Evolutionary conservation across 2,797 vertebrate genomes (phyloP), one percentile per base, ranked within the genome.

Genomic region (Falco biarmicus): DNA sequence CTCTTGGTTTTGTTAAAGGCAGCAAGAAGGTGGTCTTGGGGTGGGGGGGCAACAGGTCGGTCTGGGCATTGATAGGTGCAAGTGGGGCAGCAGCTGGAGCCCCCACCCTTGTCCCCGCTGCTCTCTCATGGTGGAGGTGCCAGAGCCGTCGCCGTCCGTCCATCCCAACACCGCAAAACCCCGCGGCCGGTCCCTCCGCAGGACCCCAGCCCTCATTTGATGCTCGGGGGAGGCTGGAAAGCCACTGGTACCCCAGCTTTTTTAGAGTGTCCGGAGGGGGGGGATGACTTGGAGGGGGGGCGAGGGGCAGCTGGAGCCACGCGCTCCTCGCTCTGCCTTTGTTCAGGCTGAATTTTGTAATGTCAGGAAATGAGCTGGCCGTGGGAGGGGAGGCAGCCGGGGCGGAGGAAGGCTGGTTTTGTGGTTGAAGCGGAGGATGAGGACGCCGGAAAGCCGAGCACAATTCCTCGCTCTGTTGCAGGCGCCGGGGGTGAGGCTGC

Each of bases 351-450:
- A 39, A 22, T 95, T 94, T 87, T 90, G 89, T 93, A 86, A 94
- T 28, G 70, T 56, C 95, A 95, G 96, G 96, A 95, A 96, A 78
- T 95, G 96, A 96, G 95, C 77, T 95, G 96, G 94, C 94, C 10
- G 79, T 76, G 95, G 95, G 92, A 88, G 92, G 96, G 82, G 85
- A 85, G 87, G 84, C 60, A 60, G 94, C 69, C 26, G 28, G 93
- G 54, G 75, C 39, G 51, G 91, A 88, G 94, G 92, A 90, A 95
- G 94, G 83, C 88, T 94, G 96, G 76, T 37, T 90, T 93, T 86
- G 86, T 73, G 95, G 92, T 94, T 69, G 90, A 78, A 91, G 85
- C 19, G 6, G 86, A 81, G 90, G 92, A 83, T 32, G 91, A 78
- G 65, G 96, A 87, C 5, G 53, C 87, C 65, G n/a, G 89, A 90